A percentile compares a stretch with the other conserved stretches of the same genome.
Conservation (phyloP, 2,797 vertebrate species). For the Chelonia mydas region DNA sequence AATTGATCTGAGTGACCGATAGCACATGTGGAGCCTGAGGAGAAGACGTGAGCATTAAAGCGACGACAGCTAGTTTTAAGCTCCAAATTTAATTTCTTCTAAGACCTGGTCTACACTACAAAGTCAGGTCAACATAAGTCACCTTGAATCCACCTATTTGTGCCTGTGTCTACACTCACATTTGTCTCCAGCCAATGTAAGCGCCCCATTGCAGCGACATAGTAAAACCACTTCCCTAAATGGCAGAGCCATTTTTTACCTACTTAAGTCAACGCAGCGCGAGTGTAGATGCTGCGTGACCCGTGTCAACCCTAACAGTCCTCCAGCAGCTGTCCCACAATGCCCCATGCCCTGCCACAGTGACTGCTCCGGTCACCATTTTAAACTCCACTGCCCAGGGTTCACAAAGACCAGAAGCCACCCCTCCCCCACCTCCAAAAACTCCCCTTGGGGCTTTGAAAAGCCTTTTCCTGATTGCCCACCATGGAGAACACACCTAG, state of each 20-base stretch:
- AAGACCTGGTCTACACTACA: neutral
- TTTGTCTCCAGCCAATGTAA: neutral
- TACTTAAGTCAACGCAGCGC: fast-evolving
- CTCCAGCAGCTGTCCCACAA: neutral
- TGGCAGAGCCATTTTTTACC: neutral
- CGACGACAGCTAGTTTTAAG: neutral
- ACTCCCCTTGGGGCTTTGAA: no score
- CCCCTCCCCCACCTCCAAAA: no score
- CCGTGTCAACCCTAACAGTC: neutral
- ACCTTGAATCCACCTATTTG: neutral
- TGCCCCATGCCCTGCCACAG: neutral
- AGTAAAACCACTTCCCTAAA: neutral
- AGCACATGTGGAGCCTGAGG: neutral
- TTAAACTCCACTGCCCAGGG: neutral
- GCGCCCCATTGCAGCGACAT: neutral
- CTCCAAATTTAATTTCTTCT: neutral
- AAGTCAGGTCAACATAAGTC: neutral
- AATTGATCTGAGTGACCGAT: neutral
- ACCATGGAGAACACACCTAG: no score
- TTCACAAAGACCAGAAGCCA: neutral
- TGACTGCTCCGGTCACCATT: neutral
- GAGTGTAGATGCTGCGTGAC: neutral
- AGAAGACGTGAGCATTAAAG: neutral
- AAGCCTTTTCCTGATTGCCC: no score
- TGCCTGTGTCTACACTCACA: neutral